Percentiles rank a stretch among this genome's conserved stretches.
Conservation (phyloP, 64 coral and sea anemone genomes). For the Catalaphyllia jardinei region DNA sequence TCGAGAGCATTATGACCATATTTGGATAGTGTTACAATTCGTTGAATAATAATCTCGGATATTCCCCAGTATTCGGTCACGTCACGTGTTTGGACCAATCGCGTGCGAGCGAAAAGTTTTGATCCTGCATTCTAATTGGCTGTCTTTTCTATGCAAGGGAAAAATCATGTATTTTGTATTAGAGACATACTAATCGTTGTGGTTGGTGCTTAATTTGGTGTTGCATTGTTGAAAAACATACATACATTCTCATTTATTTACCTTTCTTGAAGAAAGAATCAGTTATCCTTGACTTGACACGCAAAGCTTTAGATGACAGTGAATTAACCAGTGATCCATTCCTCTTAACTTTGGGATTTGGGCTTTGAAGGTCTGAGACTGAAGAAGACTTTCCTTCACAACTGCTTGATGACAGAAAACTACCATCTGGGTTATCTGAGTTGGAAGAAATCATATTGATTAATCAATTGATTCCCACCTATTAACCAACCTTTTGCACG, state of each 20-base stretch:
- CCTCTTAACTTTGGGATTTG: slow-evolving; percentile 61
- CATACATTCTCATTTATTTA: slow-evolving; percentile 10
- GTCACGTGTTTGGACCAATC: too few relatives aligned
- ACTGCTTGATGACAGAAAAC: not conserved
- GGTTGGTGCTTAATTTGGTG: too few relatives aligned
- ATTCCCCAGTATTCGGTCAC: too few relatives aligned
- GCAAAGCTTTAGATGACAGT: slow-evolving; percentile 72
- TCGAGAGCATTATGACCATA: too few relatives aligned
- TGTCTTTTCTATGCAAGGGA: too few relatives aligned
- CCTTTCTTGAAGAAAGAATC: slow-evolving; percentile 90
- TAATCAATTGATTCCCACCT: not conserved
- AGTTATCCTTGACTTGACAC: slow-evolving; percentile 80
- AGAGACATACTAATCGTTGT: too few relatives aligned
- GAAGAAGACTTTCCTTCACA: slow-evolving; percentile 47
- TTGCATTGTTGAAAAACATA: not conserved
- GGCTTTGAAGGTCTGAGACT: slow-evolving; percentile 52
- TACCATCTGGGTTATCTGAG: not conserved
- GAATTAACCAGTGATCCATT: slow-evolving; percentile 73
- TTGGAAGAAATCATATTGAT: not conserved
- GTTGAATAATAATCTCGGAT: too few relatives aligned
- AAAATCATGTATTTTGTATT: too few relatives aligned
- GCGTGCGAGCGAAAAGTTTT: too few relatives aligned
- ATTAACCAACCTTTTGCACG: not conserved
- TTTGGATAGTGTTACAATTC: too few relatives aligned
- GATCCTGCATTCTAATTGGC: too few relatives aligned